Conservation (phyloP, 2,888 invertebrate species). For the Tipula lateralis region DNA sequence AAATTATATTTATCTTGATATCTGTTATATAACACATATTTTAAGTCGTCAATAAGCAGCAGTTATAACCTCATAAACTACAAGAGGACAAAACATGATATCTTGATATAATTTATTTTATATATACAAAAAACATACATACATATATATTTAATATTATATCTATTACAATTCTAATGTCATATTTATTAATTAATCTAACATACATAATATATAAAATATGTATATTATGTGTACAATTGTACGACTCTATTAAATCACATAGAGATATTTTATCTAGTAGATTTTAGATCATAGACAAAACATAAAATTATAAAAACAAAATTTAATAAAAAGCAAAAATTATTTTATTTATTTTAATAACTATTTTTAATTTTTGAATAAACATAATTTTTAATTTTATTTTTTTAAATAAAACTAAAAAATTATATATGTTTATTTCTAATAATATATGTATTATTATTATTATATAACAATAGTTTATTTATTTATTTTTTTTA, state of each 20-base stretch:
- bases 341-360: conserved; percentile 15
- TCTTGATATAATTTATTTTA: not conserved
- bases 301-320: not conserved
- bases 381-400: not conserved
- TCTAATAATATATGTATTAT: not conserved
- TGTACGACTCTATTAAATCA: not conserved
- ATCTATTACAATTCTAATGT: not conserved
- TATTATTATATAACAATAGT: not conserved
- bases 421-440: not conserved
- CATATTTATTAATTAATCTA: not conserved
- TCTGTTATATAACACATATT: not conserved
- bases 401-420: not conserved
- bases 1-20: not conserved
- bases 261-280: not conserved
- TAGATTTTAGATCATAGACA: conserved; percentile 14
- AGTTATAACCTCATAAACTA: not conserved
- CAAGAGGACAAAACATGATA: not conserved
- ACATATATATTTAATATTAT: not conserved
- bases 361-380: not conserved
- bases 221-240: not conserved
- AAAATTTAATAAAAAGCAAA: not conserved
- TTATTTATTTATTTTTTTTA: not conserved
- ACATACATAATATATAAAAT: not conserved
- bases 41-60: not conserved
- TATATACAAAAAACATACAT: not conserved